These are phyloP conservation scores for Clarias gariepinus DNA, from an alignment of 2,113 vertebrate genomes.

Conservation along the genomic window DNA sequence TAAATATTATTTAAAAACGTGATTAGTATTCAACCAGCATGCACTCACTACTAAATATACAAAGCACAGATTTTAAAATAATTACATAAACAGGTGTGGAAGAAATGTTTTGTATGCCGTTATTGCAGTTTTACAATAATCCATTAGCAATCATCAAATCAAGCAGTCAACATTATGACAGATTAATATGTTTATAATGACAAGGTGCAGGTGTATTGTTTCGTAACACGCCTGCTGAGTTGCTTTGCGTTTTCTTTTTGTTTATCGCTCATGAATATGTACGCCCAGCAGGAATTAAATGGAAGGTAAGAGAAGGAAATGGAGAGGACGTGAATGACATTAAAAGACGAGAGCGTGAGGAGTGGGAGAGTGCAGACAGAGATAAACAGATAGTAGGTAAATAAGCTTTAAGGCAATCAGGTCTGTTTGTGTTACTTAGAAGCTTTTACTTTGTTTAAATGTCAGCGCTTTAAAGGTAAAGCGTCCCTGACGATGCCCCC, in stretches of 20 bases:
- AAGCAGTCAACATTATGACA: background rate
- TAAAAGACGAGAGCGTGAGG: background rate
- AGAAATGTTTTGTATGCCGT: background rate
- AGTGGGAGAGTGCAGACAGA: background rate
- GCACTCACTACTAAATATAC: background rate
- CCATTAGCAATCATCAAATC: background rate
- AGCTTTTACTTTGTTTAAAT: background rate
- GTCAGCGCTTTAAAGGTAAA: background rate
- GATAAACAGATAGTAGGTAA: background rate
- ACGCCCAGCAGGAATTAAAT: slow-evolving; percentile 41
- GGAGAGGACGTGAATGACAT: background rate
- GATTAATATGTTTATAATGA: background rate
- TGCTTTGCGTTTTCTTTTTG: slow-evolving; percentile 15
- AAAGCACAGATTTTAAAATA: background rate
- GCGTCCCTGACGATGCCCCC: slow-evolving; percentile 37
- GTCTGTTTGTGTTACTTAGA: background rate
- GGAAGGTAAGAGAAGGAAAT: slow-evolving; percentile 10
- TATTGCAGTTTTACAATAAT: background rate
- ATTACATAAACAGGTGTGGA: background rate
- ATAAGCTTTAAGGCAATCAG: background rate
- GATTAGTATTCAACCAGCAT: slow-evolving; percentile 14
- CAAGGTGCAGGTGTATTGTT: background rate
- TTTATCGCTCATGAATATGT: slow-evolving; percentile 53
- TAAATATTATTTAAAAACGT: background rate
- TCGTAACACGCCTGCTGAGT: background rate